Percentiles rank a stretch among this genome's conserved stretches.
These are phyloP conservation scores for Scaptomyza reducta DNA, from an alignment of 2,888 invertebrate genomes.

Conservation along the genomic window DNA sequence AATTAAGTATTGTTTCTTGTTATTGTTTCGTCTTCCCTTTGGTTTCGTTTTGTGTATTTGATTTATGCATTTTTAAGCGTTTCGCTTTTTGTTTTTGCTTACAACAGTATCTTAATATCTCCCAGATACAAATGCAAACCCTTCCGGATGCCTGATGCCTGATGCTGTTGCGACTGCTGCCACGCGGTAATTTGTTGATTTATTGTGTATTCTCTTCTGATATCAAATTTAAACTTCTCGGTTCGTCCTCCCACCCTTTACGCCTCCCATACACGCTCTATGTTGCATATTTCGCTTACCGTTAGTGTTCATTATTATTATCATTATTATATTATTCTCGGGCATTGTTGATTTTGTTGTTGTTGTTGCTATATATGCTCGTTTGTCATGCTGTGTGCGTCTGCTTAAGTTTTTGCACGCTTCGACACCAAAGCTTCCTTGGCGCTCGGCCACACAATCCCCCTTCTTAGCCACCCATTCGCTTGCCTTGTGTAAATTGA, in stretches of 20 bases:
- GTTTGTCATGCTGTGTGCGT: constrained; percentile 78
- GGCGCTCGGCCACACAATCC: constrained; percentile 51
- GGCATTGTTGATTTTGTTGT: constrained; percentile 34
- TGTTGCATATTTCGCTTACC: constrained; percentile 67
- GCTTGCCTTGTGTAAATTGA: constrained; percentile 75
- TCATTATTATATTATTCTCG: constrained; percentile 32
- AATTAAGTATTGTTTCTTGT: constrained; percentile 5
- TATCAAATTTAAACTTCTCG: constrained; percentile 33
- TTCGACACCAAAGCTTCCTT: constrained; percentile 78
- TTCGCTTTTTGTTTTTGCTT: constrained; percentile 82
- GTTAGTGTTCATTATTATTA: constrained; percentile 62
- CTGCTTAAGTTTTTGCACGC: constrained; percentile 79
- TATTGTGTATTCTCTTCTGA: constrained; percentile 57
- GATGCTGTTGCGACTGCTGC: constrained; percentile 18
- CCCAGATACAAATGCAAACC: constrained; percentile 55
- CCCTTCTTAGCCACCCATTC: neutral
- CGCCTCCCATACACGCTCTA: constrained; percentile 11
- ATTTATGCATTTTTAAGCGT: constrained; percentile 83
- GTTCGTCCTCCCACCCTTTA: constrained; percentile 18
- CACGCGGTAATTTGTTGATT: constrained; percentile 76
- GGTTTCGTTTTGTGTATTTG: constrained; percentile 66
- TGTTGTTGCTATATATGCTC: constrained; percentile 45
- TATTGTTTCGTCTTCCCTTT: constrained; percentile 61
- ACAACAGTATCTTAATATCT: constrained; percentile 55
- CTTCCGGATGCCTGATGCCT: constrained; percentile 27